Base-by-base conservation (phyloP, 2,113 vertebrate genomes). In the Spilogale gracilis region DNA sequence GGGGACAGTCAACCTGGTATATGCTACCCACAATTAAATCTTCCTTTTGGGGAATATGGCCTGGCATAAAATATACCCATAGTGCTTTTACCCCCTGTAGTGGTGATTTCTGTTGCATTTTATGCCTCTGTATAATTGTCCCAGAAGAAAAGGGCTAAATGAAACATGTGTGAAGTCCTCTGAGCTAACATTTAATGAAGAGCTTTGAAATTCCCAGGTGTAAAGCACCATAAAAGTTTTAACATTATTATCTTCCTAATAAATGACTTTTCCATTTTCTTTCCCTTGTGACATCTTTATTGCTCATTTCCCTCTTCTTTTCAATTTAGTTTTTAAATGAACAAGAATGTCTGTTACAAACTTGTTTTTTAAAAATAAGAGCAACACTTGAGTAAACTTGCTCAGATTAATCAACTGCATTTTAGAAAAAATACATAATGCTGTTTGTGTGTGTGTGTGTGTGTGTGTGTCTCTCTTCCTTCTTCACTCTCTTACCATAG, bases 311-410 rank as follows among this genome's bases (percentile, higher is more conserved):
- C 16, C 9, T 18, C 50, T 73, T 87, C 61, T 81, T n/a, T 83
- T 79, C 45, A 52, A 91, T 81, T 91, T 84, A 43, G 94, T 96
- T 97, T 96, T 95, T 86, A 95, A 83, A 88, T 87, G 83, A 90
- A 60, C 6, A 20, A 92, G 38, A 87, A 82, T 18, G 23, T 48
- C 20, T 90, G 12, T 74, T 73, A 27, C 13, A 79, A 30, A 69
- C 11, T 61, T 94, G 1, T 48, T 11, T 52, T 60, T 89, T 54
- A 73, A 18, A 71, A 87, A 90, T 69, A 65, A 78, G 23, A 67
- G 12, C 52, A 65, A 60, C 8, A 91, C 13, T 74, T 80, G 10
- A 81, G 38, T 27, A 78, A 12, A 50, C 18, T 61, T 61, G 14
- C 38, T 89, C 61, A 0, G 54, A 56, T 52, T 38, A 58, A 54